These are phyloP conservation scores for Corapipo altera DNA, from an alignment of 2,113 vertebrate species.

Conservation along the genomic window DNA sequence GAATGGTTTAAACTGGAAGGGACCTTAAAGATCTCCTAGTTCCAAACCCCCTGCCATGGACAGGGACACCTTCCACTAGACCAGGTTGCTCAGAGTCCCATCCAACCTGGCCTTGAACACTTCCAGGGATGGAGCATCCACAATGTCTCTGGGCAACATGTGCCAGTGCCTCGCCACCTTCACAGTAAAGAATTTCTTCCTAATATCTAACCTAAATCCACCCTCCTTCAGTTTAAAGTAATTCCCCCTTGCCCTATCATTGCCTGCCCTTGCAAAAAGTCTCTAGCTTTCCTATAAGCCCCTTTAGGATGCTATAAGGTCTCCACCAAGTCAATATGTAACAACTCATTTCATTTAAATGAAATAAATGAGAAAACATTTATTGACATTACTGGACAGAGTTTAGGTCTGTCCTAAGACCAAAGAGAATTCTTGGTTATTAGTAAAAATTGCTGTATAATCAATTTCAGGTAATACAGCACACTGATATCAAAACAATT, in stretches of 20 bases:
- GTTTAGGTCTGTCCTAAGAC: neutral
- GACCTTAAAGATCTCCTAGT: neutral
- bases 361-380: neutral
- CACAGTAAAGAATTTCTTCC: neutral
- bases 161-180: neutral
- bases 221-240: neutral
- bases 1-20: neutral
- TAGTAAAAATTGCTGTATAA: neutral
- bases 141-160: neutral
- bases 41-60: neutral
- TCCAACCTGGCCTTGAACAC: neutral
- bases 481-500: neutral
- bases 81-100: neutral
- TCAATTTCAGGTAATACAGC: neutral
- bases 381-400: neutral
- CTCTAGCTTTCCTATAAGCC: neutral
- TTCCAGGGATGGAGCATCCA: neutral
- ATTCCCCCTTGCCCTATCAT: neutral
- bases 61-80: neutral
- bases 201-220: neutral
- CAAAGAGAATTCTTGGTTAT: neutral
- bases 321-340: neutral
- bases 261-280: neutral
- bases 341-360: neutral
- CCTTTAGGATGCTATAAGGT: neutral